phyloP scores from a whole-genome alignment of 2,113 vertebrate species.

The Megaceryle maxima region DNA sequence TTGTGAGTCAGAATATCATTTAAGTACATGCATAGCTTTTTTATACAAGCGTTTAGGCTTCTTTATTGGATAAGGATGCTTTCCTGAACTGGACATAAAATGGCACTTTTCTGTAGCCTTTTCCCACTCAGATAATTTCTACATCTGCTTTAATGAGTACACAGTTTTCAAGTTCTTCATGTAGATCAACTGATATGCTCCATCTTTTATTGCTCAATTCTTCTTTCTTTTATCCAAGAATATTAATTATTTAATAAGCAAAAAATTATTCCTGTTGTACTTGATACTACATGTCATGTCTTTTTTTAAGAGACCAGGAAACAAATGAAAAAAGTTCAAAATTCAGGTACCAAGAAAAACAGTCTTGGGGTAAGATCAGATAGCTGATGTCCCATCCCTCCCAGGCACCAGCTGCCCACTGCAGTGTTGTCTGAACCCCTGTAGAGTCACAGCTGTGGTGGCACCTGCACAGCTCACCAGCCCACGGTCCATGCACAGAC shows the following conservation, averaged over 20 bases:
- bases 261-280: not conserved
- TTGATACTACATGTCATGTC: not conserved
- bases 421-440: not conserved
- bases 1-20: not conserved
- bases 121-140: not conserved
- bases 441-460: not conserved
- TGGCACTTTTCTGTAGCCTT: not conserved
- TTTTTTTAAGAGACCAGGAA: not conserved
- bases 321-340: not conserved
- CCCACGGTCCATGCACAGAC: rapidly evolving
- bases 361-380: not conserved
- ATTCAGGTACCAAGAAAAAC: not conserved
- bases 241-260: not conserved
- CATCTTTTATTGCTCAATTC: not conserved
- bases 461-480: not conserved
- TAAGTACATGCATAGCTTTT: not conserved
- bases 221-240: not conserved
- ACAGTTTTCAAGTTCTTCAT: not conserved
- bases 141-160: not conserved
- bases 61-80: not conserved
- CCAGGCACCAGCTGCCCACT: not conserved
- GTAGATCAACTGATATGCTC: not conserved
- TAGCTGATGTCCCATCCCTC: not conserved
- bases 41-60: not conserved
- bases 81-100: not conserved